These are phyloP conservation scores for Podilymbus podiceps DNA, from an alignment of 2,113 vertebrate genomes.

Conservation along the genomic window DNA sequence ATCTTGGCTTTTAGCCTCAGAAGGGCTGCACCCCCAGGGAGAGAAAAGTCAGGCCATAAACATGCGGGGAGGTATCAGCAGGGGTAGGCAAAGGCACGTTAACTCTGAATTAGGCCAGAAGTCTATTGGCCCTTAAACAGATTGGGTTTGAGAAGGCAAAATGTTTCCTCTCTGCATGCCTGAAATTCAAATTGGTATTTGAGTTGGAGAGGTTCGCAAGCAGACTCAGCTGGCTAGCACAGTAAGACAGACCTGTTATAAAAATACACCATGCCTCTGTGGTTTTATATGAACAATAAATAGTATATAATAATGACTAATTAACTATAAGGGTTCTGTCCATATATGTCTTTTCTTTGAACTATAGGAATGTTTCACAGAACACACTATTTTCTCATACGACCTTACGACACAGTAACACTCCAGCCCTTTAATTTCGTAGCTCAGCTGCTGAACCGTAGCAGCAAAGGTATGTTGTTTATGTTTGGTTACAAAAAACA, in stretches of 20 bases:
- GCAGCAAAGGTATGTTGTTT: neutral
- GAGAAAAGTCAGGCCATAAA: neutral
- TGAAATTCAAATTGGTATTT: slow-evolving; percentile 37
- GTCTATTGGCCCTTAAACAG: neutral
- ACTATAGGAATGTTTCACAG: neutral
- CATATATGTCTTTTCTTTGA: neutral
- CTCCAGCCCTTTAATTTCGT: neutral
- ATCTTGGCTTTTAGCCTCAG: neutral
- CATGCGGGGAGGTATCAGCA: neutral
- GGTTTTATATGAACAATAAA: neutral
- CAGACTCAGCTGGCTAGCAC: neutral
- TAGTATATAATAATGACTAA: neutral
- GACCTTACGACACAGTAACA: neutral
- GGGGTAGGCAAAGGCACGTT: neutral
- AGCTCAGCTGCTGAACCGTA: neutral
- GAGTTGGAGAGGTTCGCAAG: neutral
- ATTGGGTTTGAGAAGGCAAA: neutral
- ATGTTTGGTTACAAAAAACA: slow-evolving; percentile 26
- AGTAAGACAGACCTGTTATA: neutral
- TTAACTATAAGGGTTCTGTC: neutral
- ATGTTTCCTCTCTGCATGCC: neutral
- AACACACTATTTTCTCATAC: neutral
- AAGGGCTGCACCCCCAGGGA: neutral
- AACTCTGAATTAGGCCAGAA: neutral
- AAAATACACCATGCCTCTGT: neutral